Base-by-base conservation (phyloP, 1,140 invertebrate species). In the Drosophila mayri region DNA sequence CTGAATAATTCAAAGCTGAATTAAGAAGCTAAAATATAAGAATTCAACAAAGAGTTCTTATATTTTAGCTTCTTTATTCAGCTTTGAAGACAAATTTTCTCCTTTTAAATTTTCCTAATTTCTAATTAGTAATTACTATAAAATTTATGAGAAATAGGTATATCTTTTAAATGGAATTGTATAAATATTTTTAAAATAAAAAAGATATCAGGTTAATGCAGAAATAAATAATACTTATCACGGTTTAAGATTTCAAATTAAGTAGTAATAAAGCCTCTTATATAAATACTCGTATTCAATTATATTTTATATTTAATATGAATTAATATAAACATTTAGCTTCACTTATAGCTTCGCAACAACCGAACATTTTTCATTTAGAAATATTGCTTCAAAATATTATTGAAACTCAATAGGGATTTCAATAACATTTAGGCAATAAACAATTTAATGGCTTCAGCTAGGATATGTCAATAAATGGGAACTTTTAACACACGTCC, bases 391-490 rank as follows among this genome's bases (percentile, higher is more conserved):
- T 41, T 25, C 6, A 18, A 20, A 4, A 46, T n/a, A 32, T 30
- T n/a, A 20, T 43, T 25, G 11, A 58, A 57, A 47, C 16, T 10
- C 28, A 58, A 30, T 71, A 41, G 14, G 37, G 22, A 22, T 49
- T 41, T 37, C 16, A 37, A 71, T 49, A 50, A 72, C 30, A 49
- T 35, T 2, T 12, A 16, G n/a, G 9, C 37, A 71, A 41, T 71
- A 72, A 73, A 60, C 10, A 20, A 32, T 47, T 73, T 72, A 60
- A 50, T 60, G 70, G n/a, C 44, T 37, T n/a, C 7, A 16, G 12
- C 28, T 63, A 10, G 28, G 37, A 49, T 40, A 47, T 49, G 28
- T 30, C 66, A 72, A 72, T 71, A 72, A 71, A 59, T 37, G 35
- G 38, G 30, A 55, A 57, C 25, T 62, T 62, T 62, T 28, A 64